Evolutionary conservation across 2,113 vertebrate genomes (phyloP).

Genomic region (Tylochromis polylepis): DNA sequence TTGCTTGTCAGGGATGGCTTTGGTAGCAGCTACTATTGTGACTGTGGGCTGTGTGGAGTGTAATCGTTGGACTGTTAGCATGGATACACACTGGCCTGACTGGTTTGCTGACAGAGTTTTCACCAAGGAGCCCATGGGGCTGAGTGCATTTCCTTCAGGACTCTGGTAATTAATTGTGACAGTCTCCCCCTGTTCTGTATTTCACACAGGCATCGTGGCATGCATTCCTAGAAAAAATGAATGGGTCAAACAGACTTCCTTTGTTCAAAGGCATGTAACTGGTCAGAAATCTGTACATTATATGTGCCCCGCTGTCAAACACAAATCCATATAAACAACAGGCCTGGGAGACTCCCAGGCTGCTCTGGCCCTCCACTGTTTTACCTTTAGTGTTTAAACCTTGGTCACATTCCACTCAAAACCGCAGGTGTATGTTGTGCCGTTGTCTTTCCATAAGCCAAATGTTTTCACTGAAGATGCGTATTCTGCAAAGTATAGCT

Average conservation of each 20-base stretch:
- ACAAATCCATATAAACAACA: background rate
- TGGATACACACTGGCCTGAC: background rate
- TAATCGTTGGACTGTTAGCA: background rate
- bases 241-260: constrained; percentile 36
- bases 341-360: background rate
- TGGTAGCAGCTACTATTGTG: background rate
- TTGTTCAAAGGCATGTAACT: constrained; percentile 41
- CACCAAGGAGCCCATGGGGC: constrained; percentile 16
- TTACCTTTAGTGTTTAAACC: background rate
- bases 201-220: constrained; percentile 53
- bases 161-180: constrained; percentile 57
- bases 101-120: constrained; percentile 2
- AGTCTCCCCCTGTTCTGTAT: constrained; percentile 47
- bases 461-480: background rate
- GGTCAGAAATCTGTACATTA: constrained; percentile 20
- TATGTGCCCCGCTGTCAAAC: background rate
- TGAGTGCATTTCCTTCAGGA: constrained; percentile 33
- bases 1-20: background rate
- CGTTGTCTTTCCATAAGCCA: background rate
- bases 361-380: background rate
- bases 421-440: background rate
- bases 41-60: background rate
- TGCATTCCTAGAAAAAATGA: constrained; percentile 46
- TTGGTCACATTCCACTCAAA: background rate
- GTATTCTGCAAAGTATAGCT: background rate